These are phyloP conservation scores for Aphelocoma californica DNA, from an alignment of 2,797 vertebrate species.

Conservation along the genomic window DNA sequence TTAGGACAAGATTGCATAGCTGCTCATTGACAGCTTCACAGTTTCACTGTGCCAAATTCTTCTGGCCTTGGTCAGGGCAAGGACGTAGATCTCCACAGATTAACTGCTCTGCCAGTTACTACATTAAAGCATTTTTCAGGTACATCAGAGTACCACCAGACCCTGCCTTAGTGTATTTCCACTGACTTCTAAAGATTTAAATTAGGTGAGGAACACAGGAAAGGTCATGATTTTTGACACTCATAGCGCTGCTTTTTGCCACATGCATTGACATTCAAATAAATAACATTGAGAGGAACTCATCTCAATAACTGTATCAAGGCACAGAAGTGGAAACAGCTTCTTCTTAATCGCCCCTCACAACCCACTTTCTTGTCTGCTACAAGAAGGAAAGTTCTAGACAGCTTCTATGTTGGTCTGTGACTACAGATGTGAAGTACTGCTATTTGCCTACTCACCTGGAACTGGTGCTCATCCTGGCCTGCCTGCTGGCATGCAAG, in stretches of 20 bases:
- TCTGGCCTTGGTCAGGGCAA: background rate
- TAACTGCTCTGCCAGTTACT: background rate
- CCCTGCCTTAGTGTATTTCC: background rate
- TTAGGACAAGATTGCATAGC: background rate
- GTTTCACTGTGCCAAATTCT: background rate
- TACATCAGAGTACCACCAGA: background rate
- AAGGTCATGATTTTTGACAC: background rate
- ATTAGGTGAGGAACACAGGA: background rate
- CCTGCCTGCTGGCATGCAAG: background rate
- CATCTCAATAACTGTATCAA: background rate
- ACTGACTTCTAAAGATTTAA: background rate
- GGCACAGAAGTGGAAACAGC: background rate
- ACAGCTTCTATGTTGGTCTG: background rate
- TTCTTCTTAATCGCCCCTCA: background rate
- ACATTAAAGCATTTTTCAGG: background rate
- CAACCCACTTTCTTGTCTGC: background rate
- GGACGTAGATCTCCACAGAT: background rate
- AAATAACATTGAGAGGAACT: background rate
- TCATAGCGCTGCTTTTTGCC: background rate
- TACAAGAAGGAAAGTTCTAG: background rate
- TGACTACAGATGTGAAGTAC: background rate
- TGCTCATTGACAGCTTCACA: background rate
- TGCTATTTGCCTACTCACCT: background rate
- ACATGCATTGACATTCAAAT: background rate
- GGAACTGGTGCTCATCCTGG: background rate